Evolutionary conservation across 2,888 invertebrate species (phyloP).

Genomic region (Ormyrus pomaceus): DNA sequence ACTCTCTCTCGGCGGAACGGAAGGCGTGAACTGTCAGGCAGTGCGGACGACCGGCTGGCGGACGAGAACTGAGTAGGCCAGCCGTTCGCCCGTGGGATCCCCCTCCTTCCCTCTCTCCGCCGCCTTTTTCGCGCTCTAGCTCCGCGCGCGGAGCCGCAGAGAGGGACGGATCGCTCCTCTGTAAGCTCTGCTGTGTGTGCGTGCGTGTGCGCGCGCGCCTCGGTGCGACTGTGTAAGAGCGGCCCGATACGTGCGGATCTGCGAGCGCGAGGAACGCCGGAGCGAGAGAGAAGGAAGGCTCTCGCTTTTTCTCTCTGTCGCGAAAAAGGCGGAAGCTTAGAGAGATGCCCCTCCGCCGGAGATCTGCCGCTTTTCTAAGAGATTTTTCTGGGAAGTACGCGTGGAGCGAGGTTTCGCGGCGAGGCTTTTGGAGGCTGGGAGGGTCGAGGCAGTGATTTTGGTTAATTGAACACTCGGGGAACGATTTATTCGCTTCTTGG

Average conservation of each 20-base stretch:
- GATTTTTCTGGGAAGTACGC: background rate
- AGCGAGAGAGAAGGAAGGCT: background rate
- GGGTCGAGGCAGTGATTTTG: too few species aligned
- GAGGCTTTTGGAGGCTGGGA: too few species aligned
- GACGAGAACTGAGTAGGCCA: slow-evolving; percentile 73
- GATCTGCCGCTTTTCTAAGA: background rate
- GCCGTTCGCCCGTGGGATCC: slow-evolving; percentile 68
- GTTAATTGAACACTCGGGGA: too few species aligned
- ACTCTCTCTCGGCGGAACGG: slow-evolving; percentile 39
- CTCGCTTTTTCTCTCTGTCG: slow-evolving; percentile 53
- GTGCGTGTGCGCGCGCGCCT: too few species aligned
- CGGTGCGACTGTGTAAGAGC: too few species aligned
- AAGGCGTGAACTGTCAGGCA: slow-evolving; percentile 62
- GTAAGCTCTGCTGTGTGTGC: background rate
- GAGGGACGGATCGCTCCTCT: background rate
- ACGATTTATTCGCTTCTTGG: too few species aligned
- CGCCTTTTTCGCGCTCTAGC: slow-evolving; percentile 55
- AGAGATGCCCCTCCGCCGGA: background rate
- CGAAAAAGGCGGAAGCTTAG: slow-evolving; percentile 15
- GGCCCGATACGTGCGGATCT: too few species aligned
- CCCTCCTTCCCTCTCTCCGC: slow-evolving; percentile 58
- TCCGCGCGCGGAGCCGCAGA: slow-evolving; percentile 30
- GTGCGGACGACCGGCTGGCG: slow-evolving; percentile 69
- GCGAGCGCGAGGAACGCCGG: background rate
- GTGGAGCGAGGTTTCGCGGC: background rate